A percentile compares a stretch with the other conserved stretches of the same genome.
phyloP scores from a whole-genome alignment of 2,888 invertebrate genomes.

The Agrilus biguttatus region DNA sequence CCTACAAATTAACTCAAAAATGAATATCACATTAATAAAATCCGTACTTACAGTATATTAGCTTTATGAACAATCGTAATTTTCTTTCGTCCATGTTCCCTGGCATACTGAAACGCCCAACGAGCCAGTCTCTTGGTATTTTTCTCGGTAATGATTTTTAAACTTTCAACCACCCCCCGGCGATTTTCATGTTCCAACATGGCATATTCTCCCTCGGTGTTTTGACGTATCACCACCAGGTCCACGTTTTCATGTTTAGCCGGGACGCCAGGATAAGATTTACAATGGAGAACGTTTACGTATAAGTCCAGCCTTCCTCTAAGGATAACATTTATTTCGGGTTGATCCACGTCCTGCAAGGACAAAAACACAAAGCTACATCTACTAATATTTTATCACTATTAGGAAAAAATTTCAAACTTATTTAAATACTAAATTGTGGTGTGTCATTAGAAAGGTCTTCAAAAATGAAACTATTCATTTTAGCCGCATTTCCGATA shows the following conservation, averaged over 20 bases:
- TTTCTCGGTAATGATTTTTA: slow-evolving; percentile 38
- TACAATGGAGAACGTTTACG: slow-evolving; percentile 40
- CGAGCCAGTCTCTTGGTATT: slow-evolving; percentile 40
- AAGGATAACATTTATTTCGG: slow-evolving; percentile 35
- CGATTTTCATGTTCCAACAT: slow-evolving; percentile 46
- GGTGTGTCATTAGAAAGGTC: too few relatives aligned
- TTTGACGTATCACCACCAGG: slow-evolving; percentile 44
- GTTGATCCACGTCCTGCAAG: slow-evolving; percentile 7
- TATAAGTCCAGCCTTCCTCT: slow-evolving; percentile 39
- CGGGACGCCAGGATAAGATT: slow-evolving; percentile 35
- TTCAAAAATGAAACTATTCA: too few relatives aligned
- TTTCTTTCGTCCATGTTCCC: slow-evolving; percentile 37
- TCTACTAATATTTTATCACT: too few relatives aligned
- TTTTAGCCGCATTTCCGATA: too few relatives aligned
- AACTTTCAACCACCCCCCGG: slow-evolving; percentile 45
- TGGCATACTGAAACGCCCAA: slow-evolving; percentile 47
- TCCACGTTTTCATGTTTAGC: slow-evolving; percentile 34
- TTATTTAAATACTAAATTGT: too few relatives aligned
- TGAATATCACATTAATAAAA: too few relatives aligned
- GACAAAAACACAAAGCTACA: too few relatives aligned
- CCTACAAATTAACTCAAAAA: background rate
- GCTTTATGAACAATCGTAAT: slow-evolving; percentile 51
- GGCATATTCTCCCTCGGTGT: slow-evolving; percentile 50
- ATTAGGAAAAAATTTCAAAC: too few relatives aligned
- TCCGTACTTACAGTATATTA: slow-evolving; percentile 36